These are phyloP conservation scores for Zeugodacus cucurbitae DNA, from an alignment of 1,140 invertebrate species.

Conservation along the genomic window DNA sequence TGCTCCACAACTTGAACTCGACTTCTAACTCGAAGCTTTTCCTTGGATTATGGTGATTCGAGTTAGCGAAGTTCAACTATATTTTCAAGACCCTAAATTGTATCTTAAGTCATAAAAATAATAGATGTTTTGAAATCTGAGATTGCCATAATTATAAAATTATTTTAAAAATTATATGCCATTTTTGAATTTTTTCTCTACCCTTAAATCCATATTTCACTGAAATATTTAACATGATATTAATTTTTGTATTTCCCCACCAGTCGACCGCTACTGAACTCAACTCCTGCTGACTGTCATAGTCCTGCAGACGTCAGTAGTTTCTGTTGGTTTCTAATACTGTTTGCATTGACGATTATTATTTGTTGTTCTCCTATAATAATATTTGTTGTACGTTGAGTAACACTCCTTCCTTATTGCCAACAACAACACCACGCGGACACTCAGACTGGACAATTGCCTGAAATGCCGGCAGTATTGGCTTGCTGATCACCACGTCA, in stretches of 20 bases:
- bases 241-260: background rate
- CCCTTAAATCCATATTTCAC: too few species aligned
- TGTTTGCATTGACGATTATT: constrained; percentile 30
- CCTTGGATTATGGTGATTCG: too few species aligned
- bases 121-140: too few species aligned
- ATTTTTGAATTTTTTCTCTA: background rate
- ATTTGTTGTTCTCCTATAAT: background rate
- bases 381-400: background rate
- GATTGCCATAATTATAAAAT: too few species aligned
- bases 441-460: background rate
- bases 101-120: too few species aligned
- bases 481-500: background rate
- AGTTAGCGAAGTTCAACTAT: too few species aligned
- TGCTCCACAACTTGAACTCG: too few species aligned
- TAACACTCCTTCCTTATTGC: background rate
- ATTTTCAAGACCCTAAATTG: too few species aligned
- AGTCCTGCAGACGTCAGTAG: background rate
- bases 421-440: background rate
- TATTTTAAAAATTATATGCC: background rate
- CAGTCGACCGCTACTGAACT: background rate
- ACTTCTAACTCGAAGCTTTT: too few species aligned
- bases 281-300: background rate
- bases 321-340: constrained; percentile 12
- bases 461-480: background rate
- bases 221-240: background rate